Evolutionary conservation across 1,140 invertebrate species (phyloP), one percentile per base, ranked within the genome.

Genomic region (Antheraea pernyi): DNA sequence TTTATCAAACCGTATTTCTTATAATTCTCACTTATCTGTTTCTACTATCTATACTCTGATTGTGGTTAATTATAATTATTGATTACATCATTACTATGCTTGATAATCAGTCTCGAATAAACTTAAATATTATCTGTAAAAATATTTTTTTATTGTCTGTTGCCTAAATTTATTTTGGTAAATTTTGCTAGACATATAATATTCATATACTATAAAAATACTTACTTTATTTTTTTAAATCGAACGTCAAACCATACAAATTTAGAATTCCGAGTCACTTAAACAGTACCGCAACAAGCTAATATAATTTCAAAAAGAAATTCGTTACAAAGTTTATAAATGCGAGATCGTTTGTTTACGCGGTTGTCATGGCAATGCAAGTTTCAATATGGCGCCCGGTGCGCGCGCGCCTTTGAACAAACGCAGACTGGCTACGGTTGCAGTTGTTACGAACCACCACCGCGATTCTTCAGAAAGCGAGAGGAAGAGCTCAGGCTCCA

Each of bases 281-380:
- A 11, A 53, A 53, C 46, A 16, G 46, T 53, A 53, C 46, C 16
- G 46, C 46, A 53, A 53, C 5, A 53, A n/a, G 46, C 46, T 53
- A 42, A 19, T 65, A 10, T 19, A 65, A 65, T 18, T 48, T 13
- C 37, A 19, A 36, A 19, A 19, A 19, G 18, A 18, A 8, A 4
- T 18, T n/a, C 4, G 10, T 53, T 53, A 16, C 13, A 53, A 42
- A 53, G 46, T 53, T 53, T 53, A 16, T 13, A 53, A 53, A 53
- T 53, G 16, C 46, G 46, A 53, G 16, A 53, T 53, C 46, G 46
- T 59, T 67, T 84, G 81, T 88, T 82, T 85, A 89, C 85, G 75
- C 86, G 79, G 89, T 91, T 74, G 88, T 89, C 89, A 91, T 91
- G 81, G 79, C 82, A 91, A 90, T 86, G 76, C 73, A 75, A 73